A percentile compares a stretch with the other conserved stretches of the same genome.
These are phyloP conservation scores for Neoscelio sp. DNA, from an alignment of 2,888 invertebrate genomes.

Conservation along the genomic window DNA sequence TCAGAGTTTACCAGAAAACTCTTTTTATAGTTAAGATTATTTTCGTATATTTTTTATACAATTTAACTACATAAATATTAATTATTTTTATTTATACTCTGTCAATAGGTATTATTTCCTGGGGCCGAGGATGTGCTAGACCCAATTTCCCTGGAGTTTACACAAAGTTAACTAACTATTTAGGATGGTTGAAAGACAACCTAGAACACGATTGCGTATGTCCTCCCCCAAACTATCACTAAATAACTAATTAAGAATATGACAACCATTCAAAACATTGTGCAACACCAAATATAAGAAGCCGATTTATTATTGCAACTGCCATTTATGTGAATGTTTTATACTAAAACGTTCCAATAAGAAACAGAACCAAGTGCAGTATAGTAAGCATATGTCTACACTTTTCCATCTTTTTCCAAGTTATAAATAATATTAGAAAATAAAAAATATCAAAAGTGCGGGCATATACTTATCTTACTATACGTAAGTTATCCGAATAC, in stretches of 20 bases:
- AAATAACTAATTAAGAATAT: background rate
- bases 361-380: conserved; percentile 17
- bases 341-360: conserved; percentile 28
- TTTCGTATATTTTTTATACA: background rate
- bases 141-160: conserved; percentile 87
- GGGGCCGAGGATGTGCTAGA: conserved; percentile 90
- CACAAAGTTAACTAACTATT: conserved; percentile 85
- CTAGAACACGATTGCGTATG: conserved; percentile 85
- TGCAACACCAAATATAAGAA: conserved; percentile 20
- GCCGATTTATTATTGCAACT: conserved; percentile 12
- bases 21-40: background rate
- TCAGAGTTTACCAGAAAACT: too few relatives aligned
- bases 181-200: conserved; percentile 85
- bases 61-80: background rate
- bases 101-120: conserved; percentile 88
- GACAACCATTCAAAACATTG: conserved; percentile 5
- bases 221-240: conserved; percentile 77
- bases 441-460: too few relatives aligned
- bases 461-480: too few relatives aligned
- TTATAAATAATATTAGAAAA: too few relatives aligned
- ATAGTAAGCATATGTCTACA: too few relatives aligned
- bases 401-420: too few relatives aligned
- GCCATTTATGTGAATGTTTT: conserved; percentile 30
- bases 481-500: conserved; percentile 20
- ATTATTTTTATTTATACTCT: background rate